Evolutionary conservation across 2,113 vertebrate genomes (phyloP).

Genomic region (Poecile atricapillus): DNA sequence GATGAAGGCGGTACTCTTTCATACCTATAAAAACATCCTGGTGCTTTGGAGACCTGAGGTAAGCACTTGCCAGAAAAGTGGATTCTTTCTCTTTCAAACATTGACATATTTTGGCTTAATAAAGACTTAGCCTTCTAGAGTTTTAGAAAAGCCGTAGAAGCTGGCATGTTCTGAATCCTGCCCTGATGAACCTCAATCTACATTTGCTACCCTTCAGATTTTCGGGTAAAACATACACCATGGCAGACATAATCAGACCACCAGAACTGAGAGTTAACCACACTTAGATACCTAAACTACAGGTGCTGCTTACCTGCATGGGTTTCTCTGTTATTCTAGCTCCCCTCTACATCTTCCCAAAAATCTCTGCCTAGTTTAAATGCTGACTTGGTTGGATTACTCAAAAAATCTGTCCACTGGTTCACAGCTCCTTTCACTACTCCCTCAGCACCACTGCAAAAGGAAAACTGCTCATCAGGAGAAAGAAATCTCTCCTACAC

Average conservation of each 20-base stretch:
- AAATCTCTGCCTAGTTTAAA: background rate
- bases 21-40: background rate
- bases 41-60: background rate
- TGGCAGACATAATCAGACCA: background rate
- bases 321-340: background rate
- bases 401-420: background rate
- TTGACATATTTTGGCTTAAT: background rate
- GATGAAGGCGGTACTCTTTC: background rate
- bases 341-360: background rate
- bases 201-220: background rate
- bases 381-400: background rate
- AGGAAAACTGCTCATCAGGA: background rate
- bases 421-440: background rate
- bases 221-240: background rate
- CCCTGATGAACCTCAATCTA: background rate
- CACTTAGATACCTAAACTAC: background rate
- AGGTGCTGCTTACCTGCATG: background rate
- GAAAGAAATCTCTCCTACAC: background rate
- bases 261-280: background rate
- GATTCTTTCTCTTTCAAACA: background rate
- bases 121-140: background rate
- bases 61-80: background rate
- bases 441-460: background rate
- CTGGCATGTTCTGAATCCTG: background rate
- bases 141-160: background rate